These are phyloP conservation scores for Macaria liturata DNA, from an alignment of 2,888 invertebrate species.

Conservation along the genomic window DNA sequence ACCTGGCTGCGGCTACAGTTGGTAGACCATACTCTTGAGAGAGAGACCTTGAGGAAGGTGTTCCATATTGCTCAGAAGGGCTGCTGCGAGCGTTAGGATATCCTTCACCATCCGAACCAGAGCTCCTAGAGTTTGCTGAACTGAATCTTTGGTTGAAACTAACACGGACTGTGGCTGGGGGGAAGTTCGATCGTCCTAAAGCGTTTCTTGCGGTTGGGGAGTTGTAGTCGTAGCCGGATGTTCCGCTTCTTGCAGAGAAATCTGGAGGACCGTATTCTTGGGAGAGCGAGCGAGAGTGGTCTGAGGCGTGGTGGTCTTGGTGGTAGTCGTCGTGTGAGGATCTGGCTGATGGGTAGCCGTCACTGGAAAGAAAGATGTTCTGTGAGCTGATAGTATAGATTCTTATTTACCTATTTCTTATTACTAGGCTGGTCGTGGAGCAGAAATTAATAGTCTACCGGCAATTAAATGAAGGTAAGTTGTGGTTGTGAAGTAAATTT, in stretches of 20 bases:
- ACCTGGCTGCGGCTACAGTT: conserved; percentile 23
- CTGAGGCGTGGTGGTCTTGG: conserved; percentile 16
- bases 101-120: conserved; percentile 5
- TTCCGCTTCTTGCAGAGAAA: conserved; percentile 44
- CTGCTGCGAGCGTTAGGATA: conserved; percentile 41
- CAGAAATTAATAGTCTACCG: background rate
- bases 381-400: background rate
- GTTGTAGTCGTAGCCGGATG: conserved; percentile 55
- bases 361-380: conserved; percentile 6
- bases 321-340: conserved; percentile 15
- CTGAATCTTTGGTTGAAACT: conserved; percentile 23
- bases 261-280: conserved; percentile 76
- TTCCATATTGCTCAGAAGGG: conserved; percentile 34
- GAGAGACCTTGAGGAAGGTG: conserved; percentile 20
- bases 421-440: background rate
- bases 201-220: conserved; percentile 60
- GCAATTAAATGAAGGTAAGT: too few species aligned
- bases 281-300: conserved; percentile 41
- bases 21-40: conserved; percentile 35
- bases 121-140: conserved; percentile 15
- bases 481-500: too few species aligned
- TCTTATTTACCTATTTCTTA: background rate
- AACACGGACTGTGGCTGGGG: conserved; percentile 20
- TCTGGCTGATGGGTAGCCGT: conserved; percentile 22
- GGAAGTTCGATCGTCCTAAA: conserved; percentile 42